Percentiles rank a stretch among this genome's conserved stretches.
Conservation (phyloP, 53 echinoderm and acorn worm genomes). For the Holothuria leucospilota region DNA sequence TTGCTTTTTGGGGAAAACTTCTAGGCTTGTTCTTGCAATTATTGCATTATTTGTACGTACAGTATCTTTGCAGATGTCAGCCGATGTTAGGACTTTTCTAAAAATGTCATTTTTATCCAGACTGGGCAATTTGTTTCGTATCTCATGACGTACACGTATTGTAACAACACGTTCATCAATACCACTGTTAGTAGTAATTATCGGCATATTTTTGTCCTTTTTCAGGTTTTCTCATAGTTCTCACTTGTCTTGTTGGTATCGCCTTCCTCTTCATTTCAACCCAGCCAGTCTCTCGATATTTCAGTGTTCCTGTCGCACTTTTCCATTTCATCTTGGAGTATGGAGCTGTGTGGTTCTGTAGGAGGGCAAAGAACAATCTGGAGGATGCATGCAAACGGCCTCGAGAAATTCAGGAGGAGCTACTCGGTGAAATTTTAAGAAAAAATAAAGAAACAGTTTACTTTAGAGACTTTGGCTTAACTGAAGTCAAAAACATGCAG, state of each 20-base stretch:
- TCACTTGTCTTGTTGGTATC: background rate
- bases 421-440: background rate
- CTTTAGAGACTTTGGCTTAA: background rate
- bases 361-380: background rate
- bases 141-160: too few species aligned
- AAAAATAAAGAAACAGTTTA: background rate
- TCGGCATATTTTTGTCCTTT: background rate
- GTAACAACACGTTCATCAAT: too few species aligned
- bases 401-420: background rate
- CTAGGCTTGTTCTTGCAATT: too few species aligned
- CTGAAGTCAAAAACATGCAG: background rate
- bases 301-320: background rate
- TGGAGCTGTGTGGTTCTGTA: background rate
- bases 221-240: background rate
- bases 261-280: slow-evolving; percentile 11
- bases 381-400: background rate
- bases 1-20: too few species aligned
- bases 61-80: too few species aligned
- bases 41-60: too few species aligned
- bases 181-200: background rate
- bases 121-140: too few species aligned
- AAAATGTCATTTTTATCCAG: too few species aligned
- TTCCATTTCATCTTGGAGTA: background rate
- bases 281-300: slow-evolving; percentile 3
- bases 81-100: too few species aligned